Base-by-base conservation (phyloP, 2,113 vertebrate genomes). In the Salvator merianae region DNA sequence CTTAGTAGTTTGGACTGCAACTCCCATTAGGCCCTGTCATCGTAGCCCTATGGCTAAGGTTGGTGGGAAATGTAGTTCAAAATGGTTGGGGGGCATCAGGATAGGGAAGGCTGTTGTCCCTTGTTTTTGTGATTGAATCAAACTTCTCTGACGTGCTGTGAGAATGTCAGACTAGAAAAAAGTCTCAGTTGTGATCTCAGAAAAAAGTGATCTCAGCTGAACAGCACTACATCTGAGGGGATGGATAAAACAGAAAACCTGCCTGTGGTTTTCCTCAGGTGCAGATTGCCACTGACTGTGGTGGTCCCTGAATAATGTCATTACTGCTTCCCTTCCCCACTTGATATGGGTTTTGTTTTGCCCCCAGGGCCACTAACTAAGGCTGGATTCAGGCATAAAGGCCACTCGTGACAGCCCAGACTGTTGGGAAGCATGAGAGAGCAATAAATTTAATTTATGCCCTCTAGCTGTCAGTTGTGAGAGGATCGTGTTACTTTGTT, bases 371-470 rank as follows among this genome's bases (percentile, higher is more conserved):
- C 30, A 9, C 63, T 84, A 55, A 55, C 32, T 53, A 63, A 70
- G 16, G n/a, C 28, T 66, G 71, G 71, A 65, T 30, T 65, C 38
- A 65, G 30, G 62, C 32, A 26, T 13, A 59, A 81, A 50, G 32
- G 47, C 30, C 71, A 38, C 34, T 30, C 66, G 66, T 70, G 68
- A 63, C 70, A 73, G 70, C 34, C 20, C 24, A 34, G 43, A 62
- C 73, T 55, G 43, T 38, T 77, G 65, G 68, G 74, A 77, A 77
- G 65, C 65, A 62, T 59, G 65, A 43, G 18, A 70, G 55, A 26
- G 66, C 82, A 84, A 30, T 34, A 43, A 22, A 77, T 84, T 69
- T 40, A 70, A 59, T 84, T 69, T 72, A 72, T 62, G 38, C 13
- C 62, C 20, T 66, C 40, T 74, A 70, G 34, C 74, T 69, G 63